Conservation (phyloP, 2,113 vertebrate genomes). For the Ochotona curzoniae region DNA sequence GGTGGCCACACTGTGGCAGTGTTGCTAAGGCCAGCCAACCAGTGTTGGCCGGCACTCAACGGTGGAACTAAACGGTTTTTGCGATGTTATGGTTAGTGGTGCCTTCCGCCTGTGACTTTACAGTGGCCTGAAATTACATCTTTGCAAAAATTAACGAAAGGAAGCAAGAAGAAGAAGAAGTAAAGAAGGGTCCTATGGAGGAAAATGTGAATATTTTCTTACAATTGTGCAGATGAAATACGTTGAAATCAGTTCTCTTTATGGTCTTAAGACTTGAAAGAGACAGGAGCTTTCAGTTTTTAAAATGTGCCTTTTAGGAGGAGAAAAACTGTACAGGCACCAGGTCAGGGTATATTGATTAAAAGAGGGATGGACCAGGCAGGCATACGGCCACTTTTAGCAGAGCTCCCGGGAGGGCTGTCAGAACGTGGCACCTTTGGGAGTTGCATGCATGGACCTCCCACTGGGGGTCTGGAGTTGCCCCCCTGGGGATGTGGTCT, state of each 20-base stretch:
- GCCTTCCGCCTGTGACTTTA: too few relatives aligned
- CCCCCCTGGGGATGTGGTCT: background rate
- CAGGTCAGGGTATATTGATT: background rate
- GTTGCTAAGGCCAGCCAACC: background rate
- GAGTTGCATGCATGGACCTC: background rate
- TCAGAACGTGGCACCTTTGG: background rate
- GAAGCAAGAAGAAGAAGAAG: too few relatives aligned
- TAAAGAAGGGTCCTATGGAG: too few relatives aligned
- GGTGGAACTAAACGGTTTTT: background rate
- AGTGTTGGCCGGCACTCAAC: fast-evolving
- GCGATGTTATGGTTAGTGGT: too few relatives aligned
- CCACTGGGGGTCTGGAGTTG: background rate
- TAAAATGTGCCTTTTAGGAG: constrained; percentile 6
- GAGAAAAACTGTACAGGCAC: background rate
- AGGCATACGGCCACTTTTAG: background rate
- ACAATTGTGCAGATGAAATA: too few relatives aligned
- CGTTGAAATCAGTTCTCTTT: too few relatives aligned
- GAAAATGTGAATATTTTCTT: too few relatives aligned
- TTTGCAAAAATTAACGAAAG: too few relatives aligned
- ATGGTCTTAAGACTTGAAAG: too few relatives aligned
- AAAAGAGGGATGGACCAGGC: background rate
- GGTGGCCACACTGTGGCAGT: constrained; percentile 79
- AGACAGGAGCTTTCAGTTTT: background rate
- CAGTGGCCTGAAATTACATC: too few relatives aligned
- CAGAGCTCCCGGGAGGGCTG: background rate